Percentiles rank a stretch among this genome's conserved stretches.
Evolutionary conservation across 2,888 invertebrate genomes (phyloP).

Genomic region (Drosophila hamatofila): DNA sequence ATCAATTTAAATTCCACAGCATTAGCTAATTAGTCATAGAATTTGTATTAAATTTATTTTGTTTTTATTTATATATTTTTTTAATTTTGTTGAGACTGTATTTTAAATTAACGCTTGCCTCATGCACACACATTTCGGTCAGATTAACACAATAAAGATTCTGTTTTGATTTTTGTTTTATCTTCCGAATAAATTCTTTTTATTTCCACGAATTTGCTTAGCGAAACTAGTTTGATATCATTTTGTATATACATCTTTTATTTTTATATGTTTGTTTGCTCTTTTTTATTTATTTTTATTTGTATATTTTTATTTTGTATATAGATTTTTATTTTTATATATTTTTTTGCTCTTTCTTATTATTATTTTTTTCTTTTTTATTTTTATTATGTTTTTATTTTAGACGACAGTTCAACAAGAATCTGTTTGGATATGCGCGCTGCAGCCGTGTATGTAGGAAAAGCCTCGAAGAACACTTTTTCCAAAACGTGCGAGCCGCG

Average conservation of each 20-base stretch:
- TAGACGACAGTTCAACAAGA: conserved; percentile 22
- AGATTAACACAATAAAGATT: conserved; percentile 58
- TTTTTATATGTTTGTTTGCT: conserved; percentile 8
- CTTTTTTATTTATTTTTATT: neutral
- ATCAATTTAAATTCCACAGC: conserved; percentile 68
- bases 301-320: conserved; percentile 34
- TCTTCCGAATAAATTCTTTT: conserved; percentile 28
- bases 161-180: conserved; percentile 52
- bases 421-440: conserved; percentile 39
- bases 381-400: conserved; percentile 21
- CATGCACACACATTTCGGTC: conserved; percentile 74
- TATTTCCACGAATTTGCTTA: conserved; percentile 60
- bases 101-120: conserved; percentile 60
- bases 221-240: conserved; percentile 43
- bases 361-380: conserved; percentile 35
- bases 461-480: conserved; percentile 56
- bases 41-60: conserved; percentile 20
- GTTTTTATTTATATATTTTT: conserved; percentile 3
- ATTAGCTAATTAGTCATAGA: conserved; percentile 70
- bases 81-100: conserved; percentile 44
- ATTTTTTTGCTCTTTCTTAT: conserved; percentile 21
- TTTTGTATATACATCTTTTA: conserved; percentile 7
- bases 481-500: conserved; percentile 78
- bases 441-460: conserved; percentile 48
- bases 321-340: too few species aligned